Conservation (phyloP, 37 sponge, comb jelly and placozoan genomes). For the Chondrilla cf. caribensis region DNA sequence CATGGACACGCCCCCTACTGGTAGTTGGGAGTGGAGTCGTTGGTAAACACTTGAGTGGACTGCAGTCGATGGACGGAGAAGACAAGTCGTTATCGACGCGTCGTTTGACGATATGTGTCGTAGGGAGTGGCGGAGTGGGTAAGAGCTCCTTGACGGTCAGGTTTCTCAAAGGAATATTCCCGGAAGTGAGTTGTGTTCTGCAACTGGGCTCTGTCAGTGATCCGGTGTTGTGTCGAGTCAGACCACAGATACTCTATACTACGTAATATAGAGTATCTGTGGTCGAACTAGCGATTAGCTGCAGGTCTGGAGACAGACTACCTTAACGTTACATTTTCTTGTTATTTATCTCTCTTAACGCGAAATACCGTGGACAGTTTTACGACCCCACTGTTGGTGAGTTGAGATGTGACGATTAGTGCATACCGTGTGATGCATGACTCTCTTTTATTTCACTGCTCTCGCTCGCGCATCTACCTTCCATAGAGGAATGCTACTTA, state of each 20-base stretch:
- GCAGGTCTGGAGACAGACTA: neutral
- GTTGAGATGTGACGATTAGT: neutral
- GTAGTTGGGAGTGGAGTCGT: too few species aligned
- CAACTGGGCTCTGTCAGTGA: too few species aligned
- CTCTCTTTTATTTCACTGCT: neutral
- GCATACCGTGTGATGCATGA: neutral
- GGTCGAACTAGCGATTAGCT: too few species aligned
- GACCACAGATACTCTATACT: too few species aligned
- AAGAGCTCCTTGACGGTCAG: conserved; percentile 85
- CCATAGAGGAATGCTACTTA: conserved; percentile 83
- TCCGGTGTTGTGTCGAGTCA: too few species aligned
- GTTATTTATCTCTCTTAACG: too few species aligned
- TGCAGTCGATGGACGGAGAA: neutral
- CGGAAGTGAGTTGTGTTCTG: conserved; percentile 52
- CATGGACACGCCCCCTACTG: too few species aligned
- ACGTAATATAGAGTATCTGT: too few species aligned
- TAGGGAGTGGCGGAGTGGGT: conserved; percentile 93
- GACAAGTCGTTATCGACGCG: conserved; percentile 31
- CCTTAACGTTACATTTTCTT: neutral
- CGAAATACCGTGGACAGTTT: too few species aligned
- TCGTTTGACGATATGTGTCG: conserved; percentile 75
- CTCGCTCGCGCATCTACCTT: neutral
- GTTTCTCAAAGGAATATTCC: conserved; percentile 67
- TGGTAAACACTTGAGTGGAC: too few species aligned
- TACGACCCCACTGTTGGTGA: conserved; percentile 91